A percentile compares a stretch with the other conserved stretches of the same genome.
These are phyloP conservation scores for Leuciscus idus DNA, from an alignment of 2,113 vertebrate genomes.

Conservation along the genomic window DNA sequence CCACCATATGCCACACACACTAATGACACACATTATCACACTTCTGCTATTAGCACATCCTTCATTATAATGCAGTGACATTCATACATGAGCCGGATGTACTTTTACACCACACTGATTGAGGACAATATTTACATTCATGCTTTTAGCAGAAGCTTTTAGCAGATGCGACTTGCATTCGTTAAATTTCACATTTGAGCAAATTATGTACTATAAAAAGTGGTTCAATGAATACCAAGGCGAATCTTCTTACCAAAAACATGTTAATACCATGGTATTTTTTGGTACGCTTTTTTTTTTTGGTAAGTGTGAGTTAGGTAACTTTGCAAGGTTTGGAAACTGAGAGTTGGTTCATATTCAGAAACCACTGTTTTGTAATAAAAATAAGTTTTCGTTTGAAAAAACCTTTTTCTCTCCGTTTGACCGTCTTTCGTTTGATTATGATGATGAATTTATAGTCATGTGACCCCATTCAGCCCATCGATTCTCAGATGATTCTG, in stretches of 20 bases:
- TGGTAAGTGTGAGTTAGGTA: too few species aligned
- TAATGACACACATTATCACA: slow-evolving; percentile 19
- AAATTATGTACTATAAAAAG: background rate
- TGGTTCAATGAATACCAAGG: background rate
- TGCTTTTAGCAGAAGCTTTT: background rate
- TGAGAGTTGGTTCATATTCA: too few species aligned
- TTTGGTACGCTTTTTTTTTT: too few species aligned
- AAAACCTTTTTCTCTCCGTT: too few species aligned
- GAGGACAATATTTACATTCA: background rate
- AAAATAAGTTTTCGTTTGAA: too few species aligned
- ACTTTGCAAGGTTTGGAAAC: too few species aligned
- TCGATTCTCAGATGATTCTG: too few species aligned
- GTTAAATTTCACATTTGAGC: background rate
- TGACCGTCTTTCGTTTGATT: too few species aligned
- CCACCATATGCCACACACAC: background rate
- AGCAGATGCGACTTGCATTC: background rate
- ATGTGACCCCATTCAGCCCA: too few species aligned
- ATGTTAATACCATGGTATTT: too few species aligned
- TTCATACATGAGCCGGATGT: background rate
- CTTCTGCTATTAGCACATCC: background rate
- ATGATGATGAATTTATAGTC: too few species aligned
- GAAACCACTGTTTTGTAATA: too few species aligned
- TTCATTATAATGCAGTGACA: background rate
- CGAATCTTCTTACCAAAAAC: background rate
- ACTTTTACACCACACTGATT: background rate